Base-by-base conservation (phyloP, 2,113 vertebrate species). In the Hyla sarda region DNA sequence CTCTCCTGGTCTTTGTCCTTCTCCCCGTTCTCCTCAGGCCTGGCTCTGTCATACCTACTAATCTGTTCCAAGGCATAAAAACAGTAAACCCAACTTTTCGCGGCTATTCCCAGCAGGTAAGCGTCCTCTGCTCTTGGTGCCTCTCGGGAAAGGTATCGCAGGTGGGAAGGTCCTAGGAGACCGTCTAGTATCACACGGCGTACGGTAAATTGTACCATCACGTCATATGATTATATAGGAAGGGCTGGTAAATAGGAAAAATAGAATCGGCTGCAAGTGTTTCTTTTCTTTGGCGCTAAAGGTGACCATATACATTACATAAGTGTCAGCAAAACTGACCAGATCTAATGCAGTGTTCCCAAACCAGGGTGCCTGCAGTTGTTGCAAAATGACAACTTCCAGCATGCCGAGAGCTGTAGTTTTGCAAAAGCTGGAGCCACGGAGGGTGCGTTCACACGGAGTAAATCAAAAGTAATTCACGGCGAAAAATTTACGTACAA, bases 61-160 rank as follows among this genome's bases (percentile, higher is more conserved):
- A 94, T 89, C 91, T 99, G 89, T 99, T 99, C 93, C 98, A 99
- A 93, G 98, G 98, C 90, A 99, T 99, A 92, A 99, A 99, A 94
- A 92, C 96, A 87, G 93, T 99, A 89, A 99, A 99, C 93, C 98
- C 98, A 87, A 97, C 96, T 81, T 99, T 99, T 91, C 95, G 97
- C 87, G 98, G 98, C 30, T 99, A 99, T 89, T 98, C 97, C 58
- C 98, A 99, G 88, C 98, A 99, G 96, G 98, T 99, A 88, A 47
- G 62, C 21, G 14, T n/a, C n/a, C 54, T 80, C 34, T 23, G 45
- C 8, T n/a, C 7, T 0, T 11, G 28, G 32, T 8, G 9, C 2
- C 25, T 77, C 28, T 25, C 0, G 16, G 11, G 28, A 8, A 8
- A 32, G 4, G 19, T 74, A 17, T 69, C 65, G 0, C 72, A 74